Conservation (phyloP, 2,113 vertebrate genomes). For the Ctenomys sociabilis region DNA sequence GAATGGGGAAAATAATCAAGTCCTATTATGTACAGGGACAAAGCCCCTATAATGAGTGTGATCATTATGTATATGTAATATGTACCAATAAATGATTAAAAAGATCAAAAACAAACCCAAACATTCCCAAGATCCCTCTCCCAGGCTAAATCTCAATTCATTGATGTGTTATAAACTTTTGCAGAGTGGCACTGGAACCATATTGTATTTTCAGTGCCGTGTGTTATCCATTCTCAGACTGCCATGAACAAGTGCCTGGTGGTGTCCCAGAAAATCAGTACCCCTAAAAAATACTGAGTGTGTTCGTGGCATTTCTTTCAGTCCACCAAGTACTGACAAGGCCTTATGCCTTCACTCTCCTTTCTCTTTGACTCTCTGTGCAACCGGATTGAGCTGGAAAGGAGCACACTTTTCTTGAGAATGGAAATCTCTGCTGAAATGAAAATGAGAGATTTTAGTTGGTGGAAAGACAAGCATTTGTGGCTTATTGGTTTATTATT, state of each 20-base stretch:
- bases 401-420: background rate
- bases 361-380: background rate
- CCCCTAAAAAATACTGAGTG: background rate
- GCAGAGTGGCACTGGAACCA: background rate
- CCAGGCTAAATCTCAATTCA: background rate
- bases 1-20: no score
- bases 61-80: no score
- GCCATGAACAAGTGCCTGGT: background rate
- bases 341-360: background rate
- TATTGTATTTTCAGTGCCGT: background rate
- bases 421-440: background rate
- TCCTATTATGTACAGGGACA: no score
- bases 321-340: background rate
- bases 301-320: background rate
- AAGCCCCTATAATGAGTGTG: no score
- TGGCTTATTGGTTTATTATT: background rate
- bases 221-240: background rate
- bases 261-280: background rate
- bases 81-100: no score
- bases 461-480: background rate
- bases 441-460: background rate
- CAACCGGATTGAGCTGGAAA: background rate
- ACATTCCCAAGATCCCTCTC: accelerated
- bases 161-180: background rate
- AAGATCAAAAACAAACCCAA: background rate